Evolutionary conservation across 2,888 invertebrate genomes (phyloP).

Genomic region (Thymelicus sylvestris): DNA sequence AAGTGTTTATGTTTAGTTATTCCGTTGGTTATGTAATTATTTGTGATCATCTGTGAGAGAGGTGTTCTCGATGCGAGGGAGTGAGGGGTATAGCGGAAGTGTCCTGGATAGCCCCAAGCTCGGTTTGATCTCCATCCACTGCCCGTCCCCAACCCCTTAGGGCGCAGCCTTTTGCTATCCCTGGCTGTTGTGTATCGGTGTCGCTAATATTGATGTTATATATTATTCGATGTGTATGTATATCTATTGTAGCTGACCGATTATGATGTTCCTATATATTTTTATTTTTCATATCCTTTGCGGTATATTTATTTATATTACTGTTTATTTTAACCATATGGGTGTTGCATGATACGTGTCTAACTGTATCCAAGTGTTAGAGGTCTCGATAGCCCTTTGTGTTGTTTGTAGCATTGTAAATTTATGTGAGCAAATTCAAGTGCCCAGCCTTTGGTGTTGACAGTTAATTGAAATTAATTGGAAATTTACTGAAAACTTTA

Average conservation of each 20-base stretch:
- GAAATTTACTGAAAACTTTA: constrained; percentile 17
- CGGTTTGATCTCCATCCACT: constrained; percentile 78
- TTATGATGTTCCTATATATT: constrained; percentile 57
- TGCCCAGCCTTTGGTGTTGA: constrained; percentile 71
- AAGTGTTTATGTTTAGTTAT: constrained; percentile 75
- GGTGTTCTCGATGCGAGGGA: constrained; percentile 85
- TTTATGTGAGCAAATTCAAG: constrained; percentile 66
- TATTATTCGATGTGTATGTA: constrained; percentile 75
- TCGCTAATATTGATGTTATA: constrained; percentile 73
- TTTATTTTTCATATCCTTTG: constrained; percentile 56
- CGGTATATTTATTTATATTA: constrained; percentile 46
- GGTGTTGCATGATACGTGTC: constrained; percentile 85
- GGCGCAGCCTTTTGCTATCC: constrained; percentile 84
- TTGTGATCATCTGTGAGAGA: constrained; percentile 84
- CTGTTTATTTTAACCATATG: constrained; percentile 69
- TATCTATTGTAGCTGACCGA: constrained; percentile 75
- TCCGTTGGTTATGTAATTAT: constrained; percentile 78
- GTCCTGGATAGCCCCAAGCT: constrained; percentile 80
- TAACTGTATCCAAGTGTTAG: constrained; percentile 80
- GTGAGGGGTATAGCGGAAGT: constrained; percentile 84
- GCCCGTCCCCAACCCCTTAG: constrained; percentile 73
- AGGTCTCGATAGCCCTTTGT: constrained; percentile 79
- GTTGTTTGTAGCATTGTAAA: constrained; percentile 80
- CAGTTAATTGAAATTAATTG: constrained; percentile 63
- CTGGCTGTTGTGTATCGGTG: constrained; percentile 84